Evolutionary conservation across 2,888 invertebrate genomes (phyloP), one percentile per base, ranked within the genome.

Genomic region (Drosophila yooni): DNA sequence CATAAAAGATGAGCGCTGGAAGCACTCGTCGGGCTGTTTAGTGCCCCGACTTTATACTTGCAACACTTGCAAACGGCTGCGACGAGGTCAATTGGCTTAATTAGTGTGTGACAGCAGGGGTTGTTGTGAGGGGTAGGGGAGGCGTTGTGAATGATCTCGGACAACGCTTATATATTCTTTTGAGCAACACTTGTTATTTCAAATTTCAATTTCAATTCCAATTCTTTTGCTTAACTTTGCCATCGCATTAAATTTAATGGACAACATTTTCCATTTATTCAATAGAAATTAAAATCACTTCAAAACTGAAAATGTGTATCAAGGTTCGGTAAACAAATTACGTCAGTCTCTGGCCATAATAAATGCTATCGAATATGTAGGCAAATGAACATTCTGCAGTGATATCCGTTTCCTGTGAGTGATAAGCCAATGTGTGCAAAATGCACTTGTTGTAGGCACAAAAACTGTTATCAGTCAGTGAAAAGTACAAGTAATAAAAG

Each of bases 71-170:
- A 68, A 77, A 72, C 73, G 60, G 69, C 40, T 73, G 66, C 70
- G 75, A 79, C 81, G 89, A 87, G 87, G 87, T 87, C 87, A 89
- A 87, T 87, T 89, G 87, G 89, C 85, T 87, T 87, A 87, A 87
- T 87, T 87, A 87, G 85, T 89, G 88, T 87, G 84, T 84, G 87
- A 84, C 81, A 79, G 65, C 29, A 11, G 66, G 62, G 53, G 53
- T 34, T 34, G 53, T 3, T 53, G 53, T 48, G 50, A 21, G 31
- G 15, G 21, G 3, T 15, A 18, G 15, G 21, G 21, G 43, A 21
- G 5, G 21, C 21, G 2, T 15, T 46, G 43, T 13, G 43, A 43
- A 21, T 38, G 43, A 38, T 36, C 40, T 51, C 27, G 33, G 11
- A 21, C 25, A 57, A 25, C 21, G 29, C 53, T 63, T 38, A 31